Evolutionary conservation across 1,140 invertebrate genomes (phyloP).

Genomic region (Olivierus martensii): DNA sequence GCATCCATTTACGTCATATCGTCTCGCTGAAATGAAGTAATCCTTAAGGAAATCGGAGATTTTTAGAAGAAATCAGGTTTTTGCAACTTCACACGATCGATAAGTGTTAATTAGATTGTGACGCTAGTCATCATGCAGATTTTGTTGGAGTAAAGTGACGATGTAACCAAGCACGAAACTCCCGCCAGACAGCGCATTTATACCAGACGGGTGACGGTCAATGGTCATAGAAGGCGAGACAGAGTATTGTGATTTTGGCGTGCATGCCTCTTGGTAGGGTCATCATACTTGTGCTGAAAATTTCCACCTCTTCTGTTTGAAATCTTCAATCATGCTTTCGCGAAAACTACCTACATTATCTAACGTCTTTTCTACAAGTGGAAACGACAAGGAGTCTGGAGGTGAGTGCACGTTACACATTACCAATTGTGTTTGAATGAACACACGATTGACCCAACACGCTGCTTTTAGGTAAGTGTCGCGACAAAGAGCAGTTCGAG

Average conservation of each 20-base stretch:
- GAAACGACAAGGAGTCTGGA: no score
- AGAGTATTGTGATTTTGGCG: no score
- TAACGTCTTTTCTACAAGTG: no score
- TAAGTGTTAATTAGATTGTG: background rate
- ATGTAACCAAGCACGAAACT: background rate
- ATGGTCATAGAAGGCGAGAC: no score
- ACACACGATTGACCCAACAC: no score
- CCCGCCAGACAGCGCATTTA: background rate
- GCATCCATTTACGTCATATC: background rate
- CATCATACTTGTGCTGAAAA: background rate
- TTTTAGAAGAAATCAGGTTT: background rate
- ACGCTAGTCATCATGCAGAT: no score
- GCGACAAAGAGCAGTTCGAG: constrained; percentile 32
- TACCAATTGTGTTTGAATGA: background rate
- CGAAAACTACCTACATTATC: no score
- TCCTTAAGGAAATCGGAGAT: background rate
- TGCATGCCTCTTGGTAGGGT: no score
- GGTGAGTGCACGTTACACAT: background rate
- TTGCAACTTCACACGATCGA: background rate
- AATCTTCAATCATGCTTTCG: no score
- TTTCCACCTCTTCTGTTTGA: background rate
- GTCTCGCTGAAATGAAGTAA: background rate
- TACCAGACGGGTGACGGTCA: background rate
- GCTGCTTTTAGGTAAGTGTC: constrained; percentile 27
- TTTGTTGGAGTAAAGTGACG: no score